phyloP scores from a whole-genome alignment of 2,888 invertebrate species.

The Caenorhabditis uteleia region DNA sequence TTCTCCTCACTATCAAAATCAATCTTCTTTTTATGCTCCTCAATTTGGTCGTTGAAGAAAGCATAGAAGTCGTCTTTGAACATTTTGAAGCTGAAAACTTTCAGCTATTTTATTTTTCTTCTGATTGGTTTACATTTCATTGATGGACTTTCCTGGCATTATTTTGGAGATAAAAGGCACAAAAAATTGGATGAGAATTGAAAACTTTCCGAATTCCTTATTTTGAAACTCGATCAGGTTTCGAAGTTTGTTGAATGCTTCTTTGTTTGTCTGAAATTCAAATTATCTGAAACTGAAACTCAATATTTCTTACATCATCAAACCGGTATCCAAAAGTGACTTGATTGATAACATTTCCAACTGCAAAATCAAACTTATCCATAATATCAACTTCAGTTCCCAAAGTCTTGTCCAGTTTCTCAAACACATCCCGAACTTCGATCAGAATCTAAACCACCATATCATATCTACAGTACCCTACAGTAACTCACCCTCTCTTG shows the following conservation, averaged over 20 bases:
- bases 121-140: constrained; percentile 7
- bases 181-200: constrained; percentile 28
- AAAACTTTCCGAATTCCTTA: constrained; percentile 21
- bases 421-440: constrained; percentile 36
- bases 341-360: constrained; percentile 48
- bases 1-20: constrained; percentile 31
- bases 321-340: constrained; percentile 47
- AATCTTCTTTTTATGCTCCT: constrained; percentile 26
- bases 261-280: no score
- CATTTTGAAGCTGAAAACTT: constrained; percentile 26
- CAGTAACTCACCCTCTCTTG: constrained; percentile 13
- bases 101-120: no score
- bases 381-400: constrained; percentile 7
- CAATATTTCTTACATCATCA: constrained; percentile 20
- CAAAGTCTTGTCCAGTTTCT: not conserved
- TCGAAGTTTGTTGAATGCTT: constrained; percentile 28
- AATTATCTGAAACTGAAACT: not conserved
- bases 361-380: constrained; percentile 27
- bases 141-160: constrained; percentile 28
- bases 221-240: constrained; percentile 29
- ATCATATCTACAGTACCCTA: not conserved
- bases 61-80: constrained; percentile 40
- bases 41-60: constrained; percentile 38
- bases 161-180: constrained; percentile 27
- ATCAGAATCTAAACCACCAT: constrained; percentile 13